phyloP scores from a whole-genome alignment of 2,888 invertebrate species.

The Drosophila colorata region DNA sequence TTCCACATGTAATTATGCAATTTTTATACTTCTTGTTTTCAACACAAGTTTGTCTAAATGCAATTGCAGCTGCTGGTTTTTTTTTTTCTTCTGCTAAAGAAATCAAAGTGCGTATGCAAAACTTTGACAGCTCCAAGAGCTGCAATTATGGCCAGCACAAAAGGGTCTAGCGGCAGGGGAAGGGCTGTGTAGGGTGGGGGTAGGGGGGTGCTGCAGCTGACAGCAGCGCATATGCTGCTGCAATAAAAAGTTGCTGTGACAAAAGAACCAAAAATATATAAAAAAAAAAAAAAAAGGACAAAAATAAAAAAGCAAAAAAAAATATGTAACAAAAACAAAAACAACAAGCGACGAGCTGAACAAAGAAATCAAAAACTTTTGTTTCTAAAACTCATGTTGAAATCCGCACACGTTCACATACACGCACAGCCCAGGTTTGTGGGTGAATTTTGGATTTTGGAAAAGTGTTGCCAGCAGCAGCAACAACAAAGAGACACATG shows the following conservation, averaged over 20 bases:
- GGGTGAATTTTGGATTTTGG: conserved; percentile 67
- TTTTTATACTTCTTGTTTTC: conserved; percentile 24
- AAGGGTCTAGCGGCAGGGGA: not conserved
- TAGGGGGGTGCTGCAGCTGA: conserved; percentile 1
- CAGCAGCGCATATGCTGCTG: conserved; percentile 42
- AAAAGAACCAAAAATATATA: conserved; percentile 30
- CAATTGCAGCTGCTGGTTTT: conserved; percentile 59
- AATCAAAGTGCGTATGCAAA: conserved; percentile 67
- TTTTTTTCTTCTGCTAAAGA: conserved; percentile 28
- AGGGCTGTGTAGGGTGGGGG: too few species aligned
- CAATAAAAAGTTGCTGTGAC: conserved; percentile 59
- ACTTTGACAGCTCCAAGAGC: conserved; percentile 58
- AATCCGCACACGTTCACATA: conserved; percentile 59
- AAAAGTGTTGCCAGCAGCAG: conserved; percentile 33
- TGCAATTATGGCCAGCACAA: conserved; percentile 61
- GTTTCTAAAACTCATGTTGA: conserved; percentile 80
- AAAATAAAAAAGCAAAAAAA: conserved; percentile 8
- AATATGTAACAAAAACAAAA: conserved; percentile 31
- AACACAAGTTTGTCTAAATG: conserved; percentile 51
- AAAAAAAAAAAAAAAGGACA: conserved; percentile 5
- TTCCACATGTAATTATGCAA: conserved; percentile 56
- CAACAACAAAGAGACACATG: conserved; percentile 63
- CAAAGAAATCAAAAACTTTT: conserved; percentile 80
- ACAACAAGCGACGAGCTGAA: conserved; percentile 52
- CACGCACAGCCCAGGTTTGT: conserved; percentile 33